phyloP scores from a whole-genome alignment of 2,113 vertebrate species.

The Tympanuchus pallidicinctus region DNA sequence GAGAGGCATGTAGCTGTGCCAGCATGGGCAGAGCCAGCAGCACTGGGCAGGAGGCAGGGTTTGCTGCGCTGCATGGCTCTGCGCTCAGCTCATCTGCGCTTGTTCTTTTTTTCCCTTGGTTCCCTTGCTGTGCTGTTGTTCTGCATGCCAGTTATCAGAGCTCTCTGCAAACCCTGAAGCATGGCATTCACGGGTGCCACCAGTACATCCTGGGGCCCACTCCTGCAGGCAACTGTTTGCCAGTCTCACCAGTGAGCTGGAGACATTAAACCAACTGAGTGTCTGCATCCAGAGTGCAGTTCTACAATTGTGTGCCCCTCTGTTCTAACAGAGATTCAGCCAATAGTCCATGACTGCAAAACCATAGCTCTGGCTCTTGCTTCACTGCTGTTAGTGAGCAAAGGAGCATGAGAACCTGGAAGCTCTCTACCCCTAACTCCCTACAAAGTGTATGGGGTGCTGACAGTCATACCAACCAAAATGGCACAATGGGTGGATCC shows the following conservation, averaged over 20 bases:
- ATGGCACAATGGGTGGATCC: neutral
- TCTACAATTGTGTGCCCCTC: neutral
- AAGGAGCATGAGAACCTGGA: neutral
- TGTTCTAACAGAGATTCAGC: neutral
- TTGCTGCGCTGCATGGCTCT: neutral
- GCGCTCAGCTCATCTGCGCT: neutral
- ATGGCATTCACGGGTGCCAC: rapidly evolving
- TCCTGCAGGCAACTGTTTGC: neutral
- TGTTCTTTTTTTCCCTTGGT: neutral
- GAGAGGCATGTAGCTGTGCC: neutral
- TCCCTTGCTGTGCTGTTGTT: neutral
- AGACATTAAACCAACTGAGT: rapidly evolving
- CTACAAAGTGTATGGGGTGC: neutral
- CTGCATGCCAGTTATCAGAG: neutral
- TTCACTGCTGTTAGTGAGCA: neutral
- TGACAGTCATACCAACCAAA: neutral
- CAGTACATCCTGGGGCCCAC: rapidly evolving
- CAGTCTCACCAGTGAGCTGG: neutral
- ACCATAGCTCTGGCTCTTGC: neutral
- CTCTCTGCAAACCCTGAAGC: neutral
- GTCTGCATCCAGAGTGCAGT: neutral
- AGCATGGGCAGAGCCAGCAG: neutral
- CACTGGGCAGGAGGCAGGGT: neutral
- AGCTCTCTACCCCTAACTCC: neutral
- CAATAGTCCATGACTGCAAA: neutral